Conservation (phyloP, 2,113 vertebrate species). For the Phalacrocorax carbo region DNA sequence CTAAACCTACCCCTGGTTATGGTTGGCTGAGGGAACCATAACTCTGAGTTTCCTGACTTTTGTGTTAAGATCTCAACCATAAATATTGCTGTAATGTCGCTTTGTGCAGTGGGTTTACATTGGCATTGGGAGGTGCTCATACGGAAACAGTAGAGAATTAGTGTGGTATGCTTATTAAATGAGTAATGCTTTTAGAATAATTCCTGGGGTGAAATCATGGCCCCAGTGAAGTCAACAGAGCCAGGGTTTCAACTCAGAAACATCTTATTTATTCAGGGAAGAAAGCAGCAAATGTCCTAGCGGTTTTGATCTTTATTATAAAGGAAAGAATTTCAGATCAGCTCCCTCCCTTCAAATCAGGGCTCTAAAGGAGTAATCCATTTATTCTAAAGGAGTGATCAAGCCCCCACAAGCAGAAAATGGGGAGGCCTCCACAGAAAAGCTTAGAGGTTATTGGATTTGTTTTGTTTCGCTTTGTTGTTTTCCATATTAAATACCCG, state of each 20-base stretch:
- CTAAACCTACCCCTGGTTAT: constrained; percentile 34
- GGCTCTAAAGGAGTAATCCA: neutral
- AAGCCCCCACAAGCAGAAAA: neutral
- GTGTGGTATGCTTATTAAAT: constrained; percentile 54
- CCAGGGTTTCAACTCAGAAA: neutral
- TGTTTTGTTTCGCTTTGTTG: neutral
- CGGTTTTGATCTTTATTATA: neutral
- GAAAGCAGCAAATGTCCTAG: neutral
- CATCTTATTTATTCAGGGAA: neutral
- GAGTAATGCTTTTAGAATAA: constrained; percentile 55
- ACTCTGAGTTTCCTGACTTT: constrained; percentile 63
- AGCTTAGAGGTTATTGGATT: neutral
- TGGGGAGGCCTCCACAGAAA: neutral
- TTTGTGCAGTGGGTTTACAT: constrained; percentile 56
- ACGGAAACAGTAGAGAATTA: constrained; percentile 55
- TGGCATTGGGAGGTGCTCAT: constrained; percentile 50
- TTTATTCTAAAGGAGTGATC: neutral
- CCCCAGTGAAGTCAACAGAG: neutral
- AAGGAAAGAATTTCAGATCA: neutral
- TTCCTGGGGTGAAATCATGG: constrained; percentile 44
- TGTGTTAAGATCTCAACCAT: constrained; percentile 52
- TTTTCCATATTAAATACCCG: neutral
- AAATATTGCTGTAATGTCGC: constrained; percentile 57
- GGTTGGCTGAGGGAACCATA: constrained; percentile 47
- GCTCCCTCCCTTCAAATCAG: neutral